A percentile compares a stretch with the other conserved stretches of the same genome.
phyloP scores from a whole-genome alignment of 2,113 vertebrate genomes.

The Canis aureus region DNA sequence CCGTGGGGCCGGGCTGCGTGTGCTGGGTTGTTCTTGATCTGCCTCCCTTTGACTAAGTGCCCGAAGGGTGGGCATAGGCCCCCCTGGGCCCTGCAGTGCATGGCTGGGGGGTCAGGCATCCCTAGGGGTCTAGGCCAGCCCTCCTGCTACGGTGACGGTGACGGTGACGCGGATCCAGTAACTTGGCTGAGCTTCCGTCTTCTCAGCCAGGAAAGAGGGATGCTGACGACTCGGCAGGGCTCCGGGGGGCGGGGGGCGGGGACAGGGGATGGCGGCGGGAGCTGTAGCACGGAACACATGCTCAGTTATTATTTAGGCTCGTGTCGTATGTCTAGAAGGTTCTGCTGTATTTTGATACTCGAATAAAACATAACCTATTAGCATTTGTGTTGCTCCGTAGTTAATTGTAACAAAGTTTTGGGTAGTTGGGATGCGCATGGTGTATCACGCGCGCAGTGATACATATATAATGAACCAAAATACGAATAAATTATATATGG shows the following conservation, averaged over 20 bases:
- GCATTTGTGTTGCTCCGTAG: not conserved
- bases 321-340: not conserved
- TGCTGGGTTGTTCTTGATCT: too few relatives aligned
- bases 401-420: not conserved
- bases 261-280: not conserved
- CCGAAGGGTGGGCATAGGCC: not conserved
- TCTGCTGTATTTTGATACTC: not conserved
- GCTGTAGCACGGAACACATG: accelerated
- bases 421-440: not conserved
- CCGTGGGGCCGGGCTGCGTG: accelerated
- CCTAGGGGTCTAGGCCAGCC: not conserved
- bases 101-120: not conserved
- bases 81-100: not conserved
- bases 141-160: not conserved
- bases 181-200: not conserved
- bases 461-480: not conserved
- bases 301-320: not conserved
- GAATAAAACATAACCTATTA: not conserved
- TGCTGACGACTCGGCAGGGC: accelerated
- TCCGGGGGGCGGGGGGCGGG: too few relatives aligned
- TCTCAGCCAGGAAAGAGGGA: not conserved
- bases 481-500: not conserved
- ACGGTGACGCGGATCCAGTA: not conserved
- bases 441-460: not conserved
- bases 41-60: not conserved